Evolutionary conservation across 2,797 vertebrate genomes (phyloP), one percentile per base, ranked within the genome.

Genomic region (Manis crassicaudata): DNA sequence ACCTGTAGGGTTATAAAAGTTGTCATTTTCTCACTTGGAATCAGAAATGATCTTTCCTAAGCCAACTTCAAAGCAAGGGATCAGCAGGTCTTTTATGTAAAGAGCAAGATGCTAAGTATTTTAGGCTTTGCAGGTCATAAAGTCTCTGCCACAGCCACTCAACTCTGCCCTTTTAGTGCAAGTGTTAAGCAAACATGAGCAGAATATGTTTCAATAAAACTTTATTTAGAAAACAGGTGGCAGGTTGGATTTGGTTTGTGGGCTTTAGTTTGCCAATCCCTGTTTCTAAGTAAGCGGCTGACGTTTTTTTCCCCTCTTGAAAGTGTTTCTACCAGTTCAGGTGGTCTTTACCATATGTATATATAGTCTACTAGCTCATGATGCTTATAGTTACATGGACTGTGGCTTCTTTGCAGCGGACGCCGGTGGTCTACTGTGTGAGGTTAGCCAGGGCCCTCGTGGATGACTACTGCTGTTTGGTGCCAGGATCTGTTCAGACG

Each of bases 401-500:
- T 85, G 21, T 16, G 13, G 17, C 2, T 95, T 96, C 77, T 96
- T 97, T 90, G 54, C 98, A 99, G 99, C 98, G 99, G 72, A 99
- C 99, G 9, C 99, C 99, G 0, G 99, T 99, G 0, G 98, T 99
- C 58, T 99, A 99, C 98, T 99, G 99, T 0, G 98, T 99, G 90
- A 98, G 99, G 70, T 97, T 99, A 76, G 99, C 99, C 37, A 99
- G 98, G 96, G 99, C 99, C 75, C 96, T 99, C 52, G 99, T 99
- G 0, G 99, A 99, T 1, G 99, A 99, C 97, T 99, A 99, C 98
- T 99, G 99, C 96, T 99, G 99, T 23, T 95, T 99, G 98, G 98
- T 99, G 92, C 99, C 99, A 0, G 99, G 99, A 17, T 99, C 99
- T 1, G 99, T 99, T 60, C 98, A 99, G 97, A 99, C 99, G 0